phyloP scores from a whole-genome alignment of 2,888 invertebrate species.

The Neoascia interrupta region DNA sequence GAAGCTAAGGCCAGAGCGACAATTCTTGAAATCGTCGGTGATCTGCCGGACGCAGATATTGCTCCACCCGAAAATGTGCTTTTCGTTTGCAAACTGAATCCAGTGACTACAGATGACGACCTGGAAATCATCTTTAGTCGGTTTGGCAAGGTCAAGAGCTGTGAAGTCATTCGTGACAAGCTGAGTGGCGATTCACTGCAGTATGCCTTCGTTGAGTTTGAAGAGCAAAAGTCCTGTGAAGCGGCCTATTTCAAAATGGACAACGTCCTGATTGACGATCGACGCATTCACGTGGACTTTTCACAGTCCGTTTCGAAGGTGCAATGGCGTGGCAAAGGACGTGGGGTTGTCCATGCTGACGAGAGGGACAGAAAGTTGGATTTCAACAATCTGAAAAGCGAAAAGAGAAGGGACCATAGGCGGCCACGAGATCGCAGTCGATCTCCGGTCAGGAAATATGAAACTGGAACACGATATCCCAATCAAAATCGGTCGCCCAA shows the following conservation, averaged over 20 bases:
- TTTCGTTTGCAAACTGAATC: conserved; percentile 99
- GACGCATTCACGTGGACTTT: conserved; percentile 99
- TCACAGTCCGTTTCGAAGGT: conserved; percentile 98
- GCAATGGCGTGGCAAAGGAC: conserved; percentile 93
- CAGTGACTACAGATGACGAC: conserved; percentile 98
- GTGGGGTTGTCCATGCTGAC: conserved; percentile 83
- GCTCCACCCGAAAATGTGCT: conserved; percentile 99
- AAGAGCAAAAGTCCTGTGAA: conserved; percentile 94
- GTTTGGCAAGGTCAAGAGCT: conserved; percentile 95
- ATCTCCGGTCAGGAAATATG: conserved; percentile 8
- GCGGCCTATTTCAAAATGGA: conserved; percentile 99
- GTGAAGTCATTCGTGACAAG: conserved; percentile 97
- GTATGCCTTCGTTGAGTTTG: conserved; percentile 99
- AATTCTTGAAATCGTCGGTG: conserved; percentile 98
- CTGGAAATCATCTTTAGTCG: conserved; percentile 98
- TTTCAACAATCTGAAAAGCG: conserved; percentile 72
- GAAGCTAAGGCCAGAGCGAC: conserved; percentile 98
- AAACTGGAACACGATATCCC: not conserved
- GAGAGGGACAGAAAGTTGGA: conserved; percentile 73
- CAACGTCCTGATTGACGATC: conserved; percentile 98
- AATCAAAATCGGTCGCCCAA: not conserved
- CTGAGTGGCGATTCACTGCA: conserved; percentile 96
- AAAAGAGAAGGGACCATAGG: not conserved
- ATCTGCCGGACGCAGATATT: conserved; percentile 97
- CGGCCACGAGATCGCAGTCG: conserved; percentile 18